Base-by-base conservation (phyloP, 2,113 vertebrate species). In the Reinhardtius hippoglossoides region DNA sequence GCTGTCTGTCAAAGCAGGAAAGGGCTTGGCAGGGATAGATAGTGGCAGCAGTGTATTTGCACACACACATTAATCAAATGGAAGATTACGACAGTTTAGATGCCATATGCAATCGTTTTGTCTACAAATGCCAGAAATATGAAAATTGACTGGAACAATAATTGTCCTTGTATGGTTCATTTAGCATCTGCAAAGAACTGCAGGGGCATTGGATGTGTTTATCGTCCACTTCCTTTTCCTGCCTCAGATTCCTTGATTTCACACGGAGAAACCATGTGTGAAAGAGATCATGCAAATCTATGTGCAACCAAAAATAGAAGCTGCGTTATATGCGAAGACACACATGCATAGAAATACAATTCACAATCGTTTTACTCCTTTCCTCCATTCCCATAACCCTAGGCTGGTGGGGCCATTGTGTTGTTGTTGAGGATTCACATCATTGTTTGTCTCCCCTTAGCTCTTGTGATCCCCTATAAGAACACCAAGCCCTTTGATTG, bases 401-500 rank as follows among this genome's bases (percentile, higher is more conserved):
- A 62, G 86, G 84, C 87, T 82, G 86, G 77, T 64, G 83, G 83
- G 87, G 89, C 82, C 85, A 88, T 83, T 91, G 90, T 93, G 83
- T 80, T 91, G 82, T 89, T 89, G 89, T 89, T 83, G 87, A 91
- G 87, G 86, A 89, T 92, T 90, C 90, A 86, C 90, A 92, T 91
- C 87, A 92, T 88, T 92, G 89, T 91, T 92, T 91, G 88, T 87
- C 89, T 90, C 87, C 91, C 90, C 82, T 82, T 86, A 87, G 87
- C 89, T 92, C 82, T 81, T 91, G 90, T 93, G 91, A 93, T 94
- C 91, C 91, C 90, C 85, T 91, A 92, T 91, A 91, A 93, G 91
- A 92, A 92, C 91, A 92, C 85, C 89, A 37, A 90, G 89, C 88
- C 89, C 87, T 94, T 93, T 94, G 92, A 94, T 94, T 93, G 91